Conservation (phyloP, 2,113 vertebrate species). For the Chitala chitala region DNA sequence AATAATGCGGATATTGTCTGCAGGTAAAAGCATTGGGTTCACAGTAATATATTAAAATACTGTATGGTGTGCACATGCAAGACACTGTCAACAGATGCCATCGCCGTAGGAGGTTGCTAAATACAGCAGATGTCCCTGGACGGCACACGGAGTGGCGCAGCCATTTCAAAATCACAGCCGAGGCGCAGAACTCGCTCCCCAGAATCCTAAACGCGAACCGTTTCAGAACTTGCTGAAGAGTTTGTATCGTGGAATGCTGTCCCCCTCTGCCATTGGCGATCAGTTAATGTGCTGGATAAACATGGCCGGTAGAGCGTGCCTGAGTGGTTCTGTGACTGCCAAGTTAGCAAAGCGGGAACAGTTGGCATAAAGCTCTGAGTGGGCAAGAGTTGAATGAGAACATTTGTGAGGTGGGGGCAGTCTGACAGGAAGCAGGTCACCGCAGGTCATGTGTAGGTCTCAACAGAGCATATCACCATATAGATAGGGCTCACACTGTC, state of each 20-base stretch:
- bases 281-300: not conserved
- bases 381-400: not conserved
- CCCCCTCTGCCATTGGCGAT: not conserved
- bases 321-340: no score
- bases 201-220: not conserved
- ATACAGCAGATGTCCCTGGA: not conserved
- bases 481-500: constrained; percentile 56
- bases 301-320: no score
- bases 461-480: constrained; percentile 58
- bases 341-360: no score
- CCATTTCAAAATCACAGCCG: not conserved
- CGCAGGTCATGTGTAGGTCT: not conserved
- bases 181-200: not conserved
- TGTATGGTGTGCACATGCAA: no score
- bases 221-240: not conserved
- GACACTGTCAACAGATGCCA: no score
- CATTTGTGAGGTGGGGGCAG: not conserved
- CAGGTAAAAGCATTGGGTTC: no score
- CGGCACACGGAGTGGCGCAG: not conserved
- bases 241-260: no score
- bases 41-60: no score
- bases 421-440: not conserved
- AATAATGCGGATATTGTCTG: no score
- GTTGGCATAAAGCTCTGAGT: no score
- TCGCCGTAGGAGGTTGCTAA: no score